phyloP scores from a whole-genome alignment of 2,797 vertebrate genomes.

The Galaxias olidus region DNA sequence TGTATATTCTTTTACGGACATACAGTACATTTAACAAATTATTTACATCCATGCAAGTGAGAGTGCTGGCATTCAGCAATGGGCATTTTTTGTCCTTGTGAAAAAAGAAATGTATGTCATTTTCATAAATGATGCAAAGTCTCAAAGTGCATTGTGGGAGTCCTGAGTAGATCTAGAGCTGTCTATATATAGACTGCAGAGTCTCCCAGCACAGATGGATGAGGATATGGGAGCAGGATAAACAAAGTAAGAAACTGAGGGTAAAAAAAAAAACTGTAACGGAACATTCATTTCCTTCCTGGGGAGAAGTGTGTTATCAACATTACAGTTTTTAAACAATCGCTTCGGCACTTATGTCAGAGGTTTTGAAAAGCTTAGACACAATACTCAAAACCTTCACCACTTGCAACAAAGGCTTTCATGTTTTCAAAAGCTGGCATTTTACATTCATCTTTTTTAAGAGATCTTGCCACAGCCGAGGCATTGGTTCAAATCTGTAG shows the following conservation, averaged over 20 bases:
- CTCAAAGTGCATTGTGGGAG: not conserved
- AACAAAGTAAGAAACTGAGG: slow-evolving; percentile 25
- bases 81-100: not conserved
- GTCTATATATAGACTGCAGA: slow-evolving; percentile 13
- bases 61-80: not conserved
- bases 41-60: not conserved
- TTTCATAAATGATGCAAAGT: not conserved
- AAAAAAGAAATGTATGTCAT: not conserved
- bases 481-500: no score
- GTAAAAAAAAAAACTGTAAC: slow-evolving; percentile 5
- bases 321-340: no score
- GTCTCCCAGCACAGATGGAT: not conserved
- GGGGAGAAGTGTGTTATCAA: slow-evolving; percentile 8
- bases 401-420: no score
- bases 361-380: no score
- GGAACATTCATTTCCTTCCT: slow-evolving; percentile 62
- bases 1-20: no score
- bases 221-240: not conserved
- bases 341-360: no score
- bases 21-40: not conserved
- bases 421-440: no score
- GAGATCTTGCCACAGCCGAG: no score
- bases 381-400: no score
- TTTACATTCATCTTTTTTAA: no score
- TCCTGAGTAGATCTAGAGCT: slow-evolving; percentile 7